Conservation (phyloP, 2,888 invertebrate species). For the Cryptocephalus primarius region DNA sequence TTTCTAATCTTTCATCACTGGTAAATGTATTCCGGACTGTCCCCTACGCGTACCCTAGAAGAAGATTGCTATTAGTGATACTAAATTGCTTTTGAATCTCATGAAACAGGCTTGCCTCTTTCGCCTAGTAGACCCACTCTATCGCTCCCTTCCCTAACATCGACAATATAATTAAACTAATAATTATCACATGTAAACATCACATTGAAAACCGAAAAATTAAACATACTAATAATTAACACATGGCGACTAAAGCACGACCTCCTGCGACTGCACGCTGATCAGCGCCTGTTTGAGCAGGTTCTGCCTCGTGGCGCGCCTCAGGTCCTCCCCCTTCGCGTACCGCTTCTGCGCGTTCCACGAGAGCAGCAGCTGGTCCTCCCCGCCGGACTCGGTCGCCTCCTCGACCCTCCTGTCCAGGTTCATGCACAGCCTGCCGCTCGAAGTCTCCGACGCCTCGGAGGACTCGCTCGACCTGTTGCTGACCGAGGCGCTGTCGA, state of each 20-base stretch:
- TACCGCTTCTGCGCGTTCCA: conserved; percentile 40
- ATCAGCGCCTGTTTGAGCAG: conserved; percentile 23
- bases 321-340: conserved; percentile 15
- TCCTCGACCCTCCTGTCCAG: conserved; percentile 25
- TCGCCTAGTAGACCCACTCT: too few species aligned
- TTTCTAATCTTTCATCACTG: too few species aligned
- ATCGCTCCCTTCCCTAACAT: too few species aligned
- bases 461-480: conserved; percentile 40
- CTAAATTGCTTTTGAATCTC: too few species aligned
- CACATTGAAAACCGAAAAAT: conserved; percentile 5
- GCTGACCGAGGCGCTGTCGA: conserved; percentile 22
- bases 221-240: background rate
- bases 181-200: conserved; percentile 5
- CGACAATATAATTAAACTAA: background rate
- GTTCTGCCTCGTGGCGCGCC: conserved; percentile 12
- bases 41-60: too few species aligned
- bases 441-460: conserved; percentile 31
- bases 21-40: too few species aligned
- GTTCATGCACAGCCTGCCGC: conserved; percentile 33
- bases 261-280: conserved; percentile 24
- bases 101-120: too few species aligned
- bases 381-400: conserved; percentile 18
- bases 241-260: conserved; percentile 24
- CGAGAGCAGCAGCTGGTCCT: conserved; percentile 43
- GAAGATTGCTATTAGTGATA: too few species aligned